phyloP scores from a whole-genome alignment of 2,888 invertebrate genomes.

The Ennomos fuscantarius region DNA sequence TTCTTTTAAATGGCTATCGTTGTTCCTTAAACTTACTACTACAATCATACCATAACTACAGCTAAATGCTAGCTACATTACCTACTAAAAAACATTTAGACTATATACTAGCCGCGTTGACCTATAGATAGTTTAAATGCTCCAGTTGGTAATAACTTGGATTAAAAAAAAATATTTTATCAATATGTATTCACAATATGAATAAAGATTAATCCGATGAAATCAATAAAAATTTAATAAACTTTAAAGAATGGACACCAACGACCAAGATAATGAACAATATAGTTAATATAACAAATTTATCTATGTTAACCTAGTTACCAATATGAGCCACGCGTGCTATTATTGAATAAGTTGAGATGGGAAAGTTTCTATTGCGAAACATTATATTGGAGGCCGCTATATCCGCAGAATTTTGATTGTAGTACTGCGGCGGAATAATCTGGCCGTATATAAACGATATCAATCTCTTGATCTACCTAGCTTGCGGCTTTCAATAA shows the following conservation, averaged over 20 bases:
- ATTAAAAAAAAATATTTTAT: too few relatives aligned
- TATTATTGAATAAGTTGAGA: slow-evolving; percentile 82
- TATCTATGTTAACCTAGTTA: slow-evolving; percentile 53
- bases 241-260: slow-evolving; percentile 23
- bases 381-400: slow-evolving; percentile 76
- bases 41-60: too few relatives aligned
- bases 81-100: too few relatives aligned
- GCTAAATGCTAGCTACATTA: too few relatives aligned
- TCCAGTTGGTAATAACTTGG: too few relatives aligned
- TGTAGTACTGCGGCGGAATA: slow-evolving; percentile 56
- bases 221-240: too few relatives aligned
- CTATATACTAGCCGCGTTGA: too few relatives aligned
- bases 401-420: slow-evolving; percentile 75
- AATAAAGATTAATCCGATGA: too few relatives aligned
- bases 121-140: too few relatives aligned
- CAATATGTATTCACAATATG: too few relatives aligned
- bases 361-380: slow-evolving; percentile 71
- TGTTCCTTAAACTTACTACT: too few relatives aligned
- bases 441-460: slow-evolving; percentile 9
- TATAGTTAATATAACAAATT: slow-evolving; percentile 47
- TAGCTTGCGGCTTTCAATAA: slow-evolving; percentile 5
- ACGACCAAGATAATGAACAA: slow-evolving; percentile 35
- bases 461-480: slow-evolving; percentile 11
- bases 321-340: slow-evolving; percentile 52
- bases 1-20: too few relatives aligned